phyloP scores from a whole-genome alignment of 2,113 vertebrate species.

The Rhea americana region DNA sequence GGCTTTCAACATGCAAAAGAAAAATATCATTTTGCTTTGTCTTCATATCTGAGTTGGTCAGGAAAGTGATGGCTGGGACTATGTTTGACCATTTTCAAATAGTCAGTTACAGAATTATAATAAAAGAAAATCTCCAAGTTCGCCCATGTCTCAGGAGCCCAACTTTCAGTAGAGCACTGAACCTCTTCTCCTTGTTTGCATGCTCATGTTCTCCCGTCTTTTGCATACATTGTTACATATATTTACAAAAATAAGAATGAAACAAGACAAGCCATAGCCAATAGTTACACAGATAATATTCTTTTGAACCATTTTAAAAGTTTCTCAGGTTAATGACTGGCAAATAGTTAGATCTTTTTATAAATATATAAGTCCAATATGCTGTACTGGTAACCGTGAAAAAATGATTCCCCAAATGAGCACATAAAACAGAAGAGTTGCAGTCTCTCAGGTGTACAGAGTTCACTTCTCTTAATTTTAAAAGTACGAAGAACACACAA shows the following conservation, averaged over 20 bases:
- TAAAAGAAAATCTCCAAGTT: background rate
- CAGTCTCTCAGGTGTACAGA: background rate
- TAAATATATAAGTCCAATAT: background rate
- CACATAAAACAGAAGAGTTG: background rate
- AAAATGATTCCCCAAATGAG: slow-evolving; percentile 7
- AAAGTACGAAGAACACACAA: slow-evolving; percentile 9
- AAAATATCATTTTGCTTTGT: background rate
- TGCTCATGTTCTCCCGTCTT: background rate
- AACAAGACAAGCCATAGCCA: slow-evolving; percentile 16
- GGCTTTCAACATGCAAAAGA: background rate
- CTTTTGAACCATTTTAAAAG: slow-evolving; percentile 7
- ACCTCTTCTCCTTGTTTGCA: background rate
- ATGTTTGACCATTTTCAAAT: background rate
- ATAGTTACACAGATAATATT: slow-evolving; percentile 3
- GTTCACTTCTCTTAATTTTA: background rate
- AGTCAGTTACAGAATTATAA: background rate
- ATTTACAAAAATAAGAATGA: background rate
- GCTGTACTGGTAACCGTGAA: background rate
- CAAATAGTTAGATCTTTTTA: slow-evolving; percentile 8
- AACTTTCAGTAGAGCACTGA: background rate
- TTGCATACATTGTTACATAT: background rate
- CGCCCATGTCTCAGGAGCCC: background rate
- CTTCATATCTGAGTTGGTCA: background rate
- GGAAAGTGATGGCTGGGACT: background rate
- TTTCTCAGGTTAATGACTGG: slow-evolving; percentile 36